Evolutionary conservation across 2,797 vertebrate species (phyloP).

Genomic region (Pogoniulus pusillus): DNA sequence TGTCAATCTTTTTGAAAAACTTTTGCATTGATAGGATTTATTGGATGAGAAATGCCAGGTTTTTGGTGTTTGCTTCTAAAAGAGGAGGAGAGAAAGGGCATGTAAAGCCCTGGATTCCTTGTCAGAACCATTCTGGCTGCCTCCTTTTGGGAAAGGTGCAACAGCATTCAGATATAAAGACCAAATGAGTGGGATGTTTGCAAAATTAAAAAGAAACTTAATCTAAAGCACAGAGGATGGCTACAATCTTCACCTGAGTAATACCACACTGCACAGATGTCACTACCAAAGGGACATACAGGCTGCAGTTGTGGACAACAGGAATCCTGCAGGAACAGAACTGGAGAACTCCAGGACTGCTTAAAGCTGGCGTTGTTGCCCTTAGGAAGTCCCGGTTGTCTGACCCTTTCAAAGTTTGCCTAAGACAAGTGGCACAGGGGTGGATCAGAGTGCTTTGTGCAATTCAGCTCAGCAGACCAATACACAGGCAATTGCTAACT

Average conservation of each 20-base stretch:
- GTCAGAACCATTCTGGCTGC: not conserved
- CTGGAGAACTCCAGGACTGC: not conserved
- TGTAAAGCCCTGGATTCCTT: not conserved
- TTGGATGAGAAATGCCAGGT: accelerated
- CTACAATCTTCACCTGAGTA: not conserved
- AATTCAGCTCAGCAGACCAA: accelerated
- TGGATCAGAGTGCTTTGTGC: not conserved
- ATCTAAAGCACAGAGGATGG: not conserved
- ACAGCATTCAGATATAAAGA: not conserved
- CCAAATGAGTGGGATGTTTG: not conserved
- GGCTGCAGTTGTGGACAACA: not conserved
- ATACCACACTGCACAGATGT: not conserved
- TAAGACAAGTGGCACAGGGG: not conserved
- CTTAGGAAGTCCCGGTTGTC: not conserved
- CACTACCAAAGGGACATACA: not conserved
- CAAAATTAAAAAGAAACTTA: not conserved
- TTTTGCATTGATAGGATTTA: not conserved
- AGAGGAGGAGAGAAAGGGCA: not conserved
- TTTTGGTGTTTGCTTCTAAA: not conserved
- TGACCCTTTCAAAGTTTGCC: not conserved
- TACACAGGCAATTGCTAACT: not conserved
- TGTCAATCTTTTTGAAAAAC: not conserved
- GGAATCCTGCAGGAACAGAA: not conserved
- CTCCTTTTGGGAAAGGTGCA: not conserved
- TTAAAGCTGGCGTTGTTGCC: not conserved